Base-by-base conservation (phyloP, 2,888 invertebrate species). In the Phengaris alcon region DNA sequence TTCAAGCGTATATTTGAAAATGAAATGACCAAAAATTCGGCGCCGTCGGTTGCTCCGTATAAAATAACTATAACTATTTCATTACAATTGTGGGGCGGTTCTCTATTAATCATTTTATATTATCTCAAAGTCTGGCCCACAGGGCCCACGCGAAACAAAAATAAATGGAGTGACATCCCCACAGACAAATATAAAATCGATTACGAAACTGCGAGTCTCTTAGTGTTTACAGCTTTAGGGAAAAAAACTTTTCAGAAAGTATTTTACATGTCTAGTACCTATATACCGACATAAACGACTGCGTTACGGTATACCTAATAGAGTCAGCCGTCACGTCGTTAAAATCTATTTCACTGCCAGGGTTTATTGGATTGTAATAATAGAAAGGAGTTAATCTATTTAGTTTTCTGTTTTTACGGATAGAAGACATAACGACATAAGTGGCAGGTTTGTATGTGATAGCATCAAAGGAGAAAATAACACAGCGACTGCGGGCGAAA, bases 371-470 rank as follows among this genome's bases (percentile, higher is more conserved):
- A 55, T n/a, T 22, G 2, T 57, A 57, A 57, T 15, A 57, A 35
- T 35, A 64, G 6, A 22, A 64, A 10, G 35, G 10, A 64, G 15
- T 64, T 10, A 35, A 35, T 35, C 35, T 35, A 35, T 35, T 35
- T 35, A 35, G 35, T 3, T 4, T 35, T 64, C 5, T 64, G 57
- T 57, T 57, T 57, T 10, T 22, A 12, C 85, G 84, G 88, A 88
- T 87, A 82, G 52, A 76, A 35, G 73, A 35, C 54, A 68, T n/a
- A 69, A 59, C 70, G 77, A 69, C 48, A 48, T 69, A 48, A 15
- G 69, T 15, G 10, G 46, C 15, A 48, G 68, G 13, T 69, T 48
- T 48, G 48, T 69, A 68, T 68, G 35, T 52, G 35, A 64, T 64
- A 64, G 64, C 64, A 35, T 64, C 69, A 69, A 69, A 69, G 48